Evolutionary conservation across 1,140 invertebrate species (phyloP).

Genomic region (Orchestia grillus): DNA sequence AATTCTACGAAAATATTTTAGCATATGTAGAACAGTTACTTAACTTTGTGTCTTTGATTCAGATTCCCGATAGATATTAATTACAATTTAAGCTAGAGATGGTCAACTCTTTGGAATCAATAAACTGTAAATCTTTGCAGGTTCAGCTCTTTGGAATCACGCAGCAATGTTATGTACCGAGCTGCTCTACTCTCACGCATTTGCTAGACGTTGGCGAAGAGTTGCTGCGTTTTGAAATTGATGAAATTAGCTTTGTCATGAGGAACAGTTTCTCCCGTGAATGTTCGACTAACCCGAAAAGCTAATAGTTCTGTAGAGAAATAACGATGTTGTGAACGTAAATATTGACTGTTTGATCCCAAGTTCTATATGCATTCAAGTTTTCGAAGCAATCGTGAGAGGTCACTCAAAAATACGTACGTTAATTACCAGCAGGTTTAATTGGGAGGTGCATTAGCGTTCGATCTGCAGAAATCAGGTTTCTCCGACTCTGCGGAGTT

Average conservation of each 20-base stretch:
- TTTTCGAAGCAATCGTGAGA: neutral
- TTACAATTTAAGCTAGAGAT: neutral
- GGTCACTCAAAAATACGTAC: neutral
- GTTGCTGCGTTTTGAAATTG: neutral
- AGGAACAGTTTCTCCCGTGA: neutral
- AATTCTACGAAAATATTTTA: too few species aligned
- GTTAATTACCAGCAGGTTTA: neutral
- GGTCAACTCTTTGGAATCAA: neutral
- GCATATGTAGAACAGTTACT: too few species aligned
- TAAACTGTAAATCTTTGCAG: too few species aligned
- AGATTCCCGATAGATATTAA: neutral
- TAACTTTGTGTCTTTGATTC: too few species aligned
- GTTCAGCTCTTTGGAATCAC: too few species aligned
- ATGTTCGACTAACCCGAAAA: neutral
- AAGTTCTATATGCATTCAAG: neutral
- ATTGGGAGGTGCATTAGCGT: neutral
- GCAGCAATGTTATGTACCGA: too few species aligned
- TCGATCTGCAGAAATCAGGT: neutral
- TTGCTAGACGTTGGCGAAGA: too few species aligned
- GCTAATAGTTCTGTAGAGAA: neutral
- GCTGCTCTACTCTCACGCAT: too few species aligned
- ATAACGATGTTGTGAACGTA: neutral
- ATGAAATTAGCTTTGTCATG: neutral
- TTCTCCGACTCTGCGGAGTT: neutral
- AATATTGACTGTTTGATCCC: neutral